Percentiles rank a stretch among this genome's conserved stretches.
These are phyloP conservation scores for Pachydiplax longipennis DNA, from an alignment of 2,888 invertebrate species.

Conservation along the genomic window DNA sequence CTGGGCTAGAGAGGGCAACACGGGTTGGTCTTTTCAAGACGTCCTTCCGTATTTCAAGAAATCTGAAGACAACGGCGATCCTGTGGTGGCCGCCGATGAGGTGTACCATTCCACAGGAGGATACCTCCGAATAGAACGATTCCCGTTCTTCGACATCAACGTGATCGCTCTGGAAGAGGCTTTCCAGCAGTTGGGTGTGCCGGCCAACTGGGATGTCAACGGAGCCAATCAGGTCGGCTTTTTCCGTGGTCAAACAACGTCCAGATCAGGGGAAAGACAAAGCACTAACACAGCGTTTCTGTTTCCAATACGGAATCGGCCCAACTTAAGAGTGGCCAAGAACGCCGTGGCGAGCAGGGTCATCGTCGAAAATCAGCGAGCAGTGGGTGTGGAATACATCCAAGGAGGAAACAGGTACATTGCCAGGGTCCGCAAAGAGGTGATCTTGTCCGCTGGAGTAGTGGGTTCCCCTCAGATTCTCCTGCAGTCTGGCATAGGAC, in stretches of 20 bases:
- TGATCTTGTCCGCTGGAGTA: constrained; percentile 44
- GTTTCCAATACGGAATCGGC: constrained; percentile 49
- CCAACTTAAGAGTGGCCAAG: constrained; percentile 46
- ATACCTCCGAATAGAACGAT: constrained; percentile 70
- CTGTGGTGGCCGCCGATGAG: constrained; percentile 57
- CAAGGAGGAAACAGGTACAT: not conserved
- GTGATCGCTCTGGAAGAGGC: constrained; percentile 56
- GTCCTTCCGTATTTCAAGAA: constrained; percentile 74
- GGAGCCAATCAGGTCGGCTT: constrained; percentile 49
- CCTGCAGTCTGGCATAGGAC: constrained; percentile 47
- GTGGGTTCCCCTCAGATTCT: constrained; percentile 46
- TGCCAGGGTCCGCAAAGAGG: constrained; percentile 35
- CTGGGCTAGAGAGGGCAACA: constrained; percentile 60
- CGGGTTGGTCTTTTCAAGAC: constrained; percentile 61
- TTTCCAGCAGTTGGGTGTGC: constrained; percentile 51
- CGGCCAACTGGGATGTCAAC: constrained; percentile 49
- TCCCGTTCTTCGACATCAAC: constrained; percentile 61
- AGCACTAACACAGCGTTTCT: constrained; percentile 52
- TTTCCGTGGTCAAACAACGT: constrained; percentile 49
- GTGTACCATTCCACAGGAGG: constrained; percentile 69
- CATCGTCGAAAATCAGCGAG: not conserved
- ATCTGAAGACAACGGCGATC: constrained; percentile 64
- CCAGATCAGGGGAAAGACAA: constrained; percentile 48
- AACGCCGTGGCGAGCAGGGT: constrained; percentile 3
- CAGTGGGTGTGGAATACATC: constrained; percentile 10